Evolutionary conservation across 1,140 invertebrate species (phyloP).

Genomic region (Trichonephila inaurata): DNA sequence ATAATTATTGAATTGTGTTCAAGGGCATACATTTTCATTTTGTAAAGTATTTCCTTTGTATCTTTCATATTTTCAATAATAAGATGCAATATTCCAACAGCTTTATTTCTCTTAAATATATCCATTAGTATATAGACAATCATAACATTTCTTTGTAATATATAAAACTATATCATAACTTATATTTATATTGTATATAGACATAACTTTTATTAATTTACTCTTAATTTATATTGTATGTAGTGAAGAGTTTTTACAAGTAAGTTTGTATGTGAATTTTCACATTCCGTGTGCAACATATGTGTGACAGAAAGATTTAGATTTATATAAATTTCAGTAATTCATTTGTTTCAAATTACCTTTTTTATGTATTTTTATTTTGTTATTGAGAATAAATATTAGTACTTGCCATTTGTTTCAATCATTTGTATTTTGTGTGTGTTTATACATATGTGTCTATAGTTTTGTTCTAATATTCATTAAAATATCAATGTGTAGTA

Average conservation of each 20-base stretch:
- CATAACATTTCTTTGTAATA: conserved; percentile 28
- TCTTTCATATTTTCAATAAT: neutral
- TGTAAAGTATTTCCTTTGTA: neutral
- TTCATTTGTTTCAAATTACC: conserved; percentile 13
- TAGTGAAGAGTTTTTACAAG: conserved; percentile 17
- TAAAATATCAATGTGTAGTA: too few species aligned
- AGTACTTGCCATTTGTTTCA: neutral
- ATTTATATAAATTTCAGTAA: neutral
- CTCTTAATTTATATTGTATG: conserved; percentile 23
- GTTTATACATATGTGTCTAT: neutral
- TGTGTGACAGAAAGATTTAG: conserved; percentile 16
- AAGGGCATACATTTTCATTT: neutral
- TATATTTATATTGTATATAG: conserved; percentile 66
- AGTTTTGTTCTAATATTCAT: too few species aligned
- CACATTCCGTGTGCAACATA: conserved; percentile 39
- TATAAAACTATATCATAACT: conserved; percentile 16
- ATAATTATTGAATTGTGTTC: too few species aligned
- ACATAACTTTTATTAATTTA: conserved; percentile 32
- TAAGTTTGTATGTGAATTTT: conserved; percentile 57
- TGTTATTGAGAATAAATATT: conserved; percentile 27
- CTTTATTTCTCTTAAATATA: conserved; percentile 20
- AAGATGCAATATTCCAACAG: neutral
- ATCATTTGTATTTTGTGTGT: neutral
- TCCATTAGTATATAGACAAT: conserved; percentile 60
- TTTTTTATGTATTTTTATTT: conserved; percentile 40